Evolutionary conservation across 2,113 vertebrate species (phyloP), one percentile per base, ranked within the genome.

Genomic region (Eulacestoma nigropectus): DNA sequence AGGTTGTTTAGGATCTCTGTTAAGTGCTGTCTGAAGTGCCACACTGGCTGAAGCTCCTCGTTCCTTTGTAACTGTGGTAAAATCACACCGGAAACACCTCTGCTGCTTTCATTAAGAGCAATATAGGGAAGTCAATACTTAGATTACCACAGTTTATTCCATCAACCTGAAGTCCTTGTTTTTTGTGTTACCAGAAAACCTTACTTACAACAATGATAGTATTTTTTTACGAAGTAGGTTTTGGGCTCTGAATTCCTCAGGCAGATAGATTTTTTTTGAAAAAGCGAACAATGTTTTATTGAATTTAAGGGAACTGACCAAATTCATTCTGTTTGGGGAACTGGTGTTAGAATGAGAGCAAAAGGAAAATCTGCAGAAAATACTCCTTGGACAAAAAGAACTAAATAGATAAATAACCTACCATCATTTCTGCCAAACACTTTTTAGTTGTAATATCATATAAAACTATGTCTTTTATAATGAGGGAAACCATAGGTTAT

Each of bases 161-260:
- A 86, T 22, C 17, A 60, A 29, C 33, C 42, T 84, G 49, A 92
- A 83, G 9, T 56, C 46, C 84, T 83, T 87, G 37, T 41, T 92
- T 96, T 95, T 94, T 72, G 29, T 88, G 22, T 95, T 92, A 72
- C 69, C 67, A 85, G 82, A 72, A 93, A 79, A 78, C 70, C 7
- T 75, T 33, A 56, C 65, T 93, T 74, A 42, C 47, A 65, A 26
- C 33, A 91, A n/a, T 69, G 37, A 92, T 62, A 63, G 73, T 59
- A 73, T 93, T 84, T 97, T 87, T 74, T 87, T 87, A 25, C 79
- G 67, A 78, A 33, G 35, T 42, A 52, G 85, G 65, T 92, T 68
- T 79, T 82, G 90, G 64, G 62, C 83, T 96, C 56, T 85, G 60
- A 89, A 74, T 84, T 84, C 55, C 90, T 84, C 60, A 82, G 80